Conservation (phyloP, 2,888 invertebrate species). For the Protophormia terraenovae region DNA sequence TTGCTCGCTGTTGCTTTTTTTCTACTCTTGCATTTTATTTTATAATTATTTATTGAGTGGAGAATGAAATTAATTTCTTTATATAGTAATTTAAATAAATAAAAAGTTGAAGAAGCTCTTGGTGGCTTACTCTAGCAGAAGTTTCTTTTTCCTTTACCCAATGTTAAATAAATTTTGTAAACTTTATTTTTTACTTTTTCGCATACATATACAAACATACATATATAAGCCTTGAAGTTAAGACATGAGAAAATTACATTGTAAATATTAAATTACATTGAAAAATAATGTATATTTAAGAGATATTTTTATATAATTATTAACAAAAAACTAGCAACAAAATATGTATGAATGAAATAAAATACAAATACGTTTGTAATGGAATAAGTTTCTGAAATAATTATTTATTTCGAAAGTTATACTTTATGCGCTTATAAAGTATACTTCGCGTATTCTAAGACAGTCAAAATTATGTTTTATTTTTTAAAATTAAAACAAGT, state of each 20-base stretch:
- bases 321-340: slow-evolving; percentile 7
- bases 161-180: background rate
- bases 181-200: slow-evolving; percentile 9
- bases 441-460: background rate
- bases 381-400: background rate
- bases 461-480: too few species aligned
- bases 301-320: slow-evolving; percentile 8
- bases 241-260: slow-evolving; percentile 30
- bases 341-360: background rate
- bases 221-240: background rate
- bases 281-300: slow-evolving; percentile 26
- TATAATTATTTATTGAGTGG: slow-evolving; percentile 4
- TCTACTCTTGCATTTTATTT: background rate
- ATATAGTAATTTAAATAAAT: background rate
- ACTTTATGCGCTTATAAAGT: background rate
- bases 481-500: too few species aligned
- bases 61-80: background rate
- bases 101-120: background rate
- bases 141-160: background rate
- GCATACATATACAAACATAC: too few species aligned
- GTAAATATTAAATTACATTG: slow-evolving; percentile 51
- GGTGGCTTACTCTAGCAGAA: background rate
- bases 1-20: background rate
- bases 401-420: background rate
- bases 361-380: background rate